phyloP scores from a whole-genome alignment of 2,113 vertebrate genomes.

The Dicrurus megarhynchus region DNA sequence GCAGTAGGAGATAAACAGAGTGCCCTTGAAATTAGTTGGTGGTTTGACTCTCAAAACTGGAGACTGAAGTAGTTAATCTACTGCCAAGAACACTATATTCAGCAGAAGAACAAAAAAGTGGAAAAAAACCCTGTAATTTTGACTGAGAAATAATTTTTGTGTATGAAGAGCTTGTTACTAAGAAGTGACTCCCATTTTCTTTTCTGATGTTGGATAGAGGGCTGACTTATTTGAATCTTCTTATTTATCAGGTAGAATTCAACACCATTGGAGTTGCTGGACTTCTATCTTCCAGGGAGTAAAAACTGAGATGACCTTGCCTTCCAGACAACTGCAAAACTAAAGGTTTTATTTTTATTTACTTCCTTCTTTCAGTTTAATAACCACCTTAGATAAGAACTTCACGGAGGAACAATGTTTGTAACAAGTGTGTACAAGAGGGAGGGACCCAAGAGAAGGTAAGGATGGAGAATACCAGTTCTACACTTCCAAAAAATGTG shows the following conservation, averaged over 20 bases:
- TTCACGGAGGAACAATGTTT: background rate
- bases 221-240: background rate
- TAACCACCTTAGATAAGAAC: background rate
- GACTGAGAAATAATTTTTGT: background rate
- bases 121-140: accelerated
- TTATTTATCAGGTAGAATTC: background rate
- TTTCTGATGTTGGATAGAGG: background rate
- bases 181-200: background rate
- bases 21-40: background rate
- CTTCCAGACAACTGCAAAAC: background rate
- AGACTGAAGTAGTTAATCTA: background rate
- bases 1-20: background rate
- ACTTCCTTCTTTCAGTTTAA: background rate
- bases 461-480: background rate
- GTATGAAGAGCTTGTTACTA: background rate
- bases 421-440: background rate
- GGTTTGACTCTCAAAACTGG: background rate
- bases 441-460: background rate
- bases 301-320: background rate
- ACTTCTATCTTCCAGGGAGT: background rate
- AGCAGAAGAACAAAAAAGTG: background rate
- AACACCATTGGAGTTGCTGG: background rate
- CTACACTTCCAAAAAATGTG: background rate
- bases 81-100: background rate
- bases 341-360: background rate